These are phyloP conservation scores for Dryadula phaetusa DNA, from an alignment of 2,888 invertebrate genomes.

Conservation along the genomic window DNA sequence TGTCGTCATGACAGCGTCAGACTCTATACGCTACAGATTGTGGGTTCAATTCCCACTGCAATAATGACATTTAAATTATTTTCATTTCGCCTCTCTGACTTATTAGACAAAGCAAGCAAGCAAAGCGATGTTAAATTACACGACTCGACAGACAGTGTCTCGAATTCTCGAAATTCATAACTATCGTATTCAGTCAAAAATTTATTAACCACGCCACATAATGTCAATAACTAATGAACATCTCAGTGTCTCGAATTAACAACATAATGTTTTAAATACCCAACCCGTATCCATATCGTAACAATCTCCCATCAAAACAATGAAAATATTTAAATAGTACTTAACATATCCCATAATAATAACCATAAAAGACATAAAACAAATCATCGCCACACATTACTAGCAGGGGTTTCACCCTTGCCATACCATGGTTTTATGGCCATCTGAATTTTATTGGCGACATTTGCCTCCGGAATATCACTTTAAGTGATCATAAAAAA, in stretches of 20 bases:
- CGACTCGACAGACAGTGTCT: too few species aligned
- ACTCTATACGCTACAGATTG: too few species aligned
- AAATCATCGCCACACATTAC: constrained; percentile 42
- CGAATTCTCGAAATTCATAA: too few species aligned
- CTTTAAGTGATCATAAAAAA: constrained; percentile 37
- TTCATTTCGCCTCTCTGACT: too few species aligned
- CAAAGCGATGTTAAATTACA: too few species aligned
- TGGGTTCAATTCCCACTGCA: too few species aligned
- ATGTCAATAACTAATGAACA: neutral
- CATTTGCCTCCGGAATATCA: constrained; percentile 45
- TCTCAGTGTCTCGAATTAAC: neutral
- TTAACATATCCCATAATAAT: constrained; percentile 44
- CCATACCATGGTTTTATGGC: constrained; percentile 53
- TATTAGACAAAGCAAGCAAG: too few species aligned
- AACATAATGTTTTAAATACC: neutral
- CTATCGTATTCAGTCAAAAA: neutral
- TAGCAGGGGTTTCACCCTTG: constrained; percentile 33
- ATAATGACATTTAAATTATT: too few species aligned
- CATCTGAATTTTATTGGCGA: constrained; percentile 62
- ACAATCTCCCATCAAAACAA: constrained; percentile 22
- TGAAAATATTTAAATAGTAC: constrained; percentile 40
- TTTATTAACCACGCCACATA: neutral
- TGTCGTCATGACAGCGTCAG: too few species aligned
- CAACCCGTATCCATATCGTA: constrained; percentile 23
- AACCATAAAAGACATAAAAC: constrained; percentile 46